These are phyloP conservation scores for Peromyscus nudipes DNA, from an alignment of 2,797 vertebrate species.

Conservation along the genomic window DNA sequence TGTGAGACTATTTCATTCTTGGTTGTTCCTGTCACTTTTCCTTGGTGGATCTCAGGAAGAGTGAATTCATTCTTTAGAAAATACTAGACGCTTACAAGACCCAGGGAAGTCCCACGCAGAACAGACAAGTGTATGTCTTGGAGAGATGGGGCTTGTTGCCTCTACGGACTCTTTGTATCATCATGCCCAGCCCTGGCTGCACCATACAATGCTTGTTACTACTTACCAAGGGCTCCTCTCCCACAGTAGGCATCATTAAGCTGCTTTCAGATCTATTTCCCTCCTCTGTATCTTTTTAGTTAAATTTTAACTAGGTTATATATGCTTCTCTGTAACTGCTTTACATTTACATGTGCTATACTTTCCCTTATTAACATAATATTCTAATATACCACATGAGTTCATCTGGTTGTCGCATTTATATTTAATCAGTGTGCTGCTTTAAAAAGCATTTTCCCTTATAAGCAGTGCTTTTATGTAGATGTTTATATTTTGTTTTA, in stretches of 20 bases:
- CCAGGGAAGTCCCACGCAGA: not conserved
- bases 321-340: not conserved
- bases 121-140: not conserved
- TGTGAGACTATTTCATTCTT: not conserved
- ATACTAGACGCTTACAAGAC: not conserved
- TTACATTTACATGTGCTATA: not conserved
- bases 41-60: not conserved
- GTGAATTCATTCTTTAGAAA: not conserved
- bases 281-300: not conserved
- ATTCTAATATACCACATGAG: not conserved
- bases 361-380: not conserved
- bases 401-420: not conserved
- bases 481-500: not conserved
- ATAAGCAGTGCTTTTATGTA: not conserved
- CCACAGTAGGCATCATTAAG: not conserved
- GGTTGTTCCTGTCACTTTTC: not conserved
- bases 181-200: not conserved
- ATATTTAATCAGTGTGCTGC: slow-evolving; percentile 1
- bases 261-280: not conserved
- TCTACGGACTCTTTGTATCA: not conserved
- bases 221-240: not conserved
- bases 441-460: not conserved
- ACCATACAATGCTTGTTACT: not conserved
- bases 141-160: not conserved
- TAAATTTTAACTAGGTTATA: slow-evolving; percentile 15